A percentile compares a stretch with the other conserved stretches of the same genome.
Conservation (phyloP, 2,888 invertebrate species). For the Lacanobia wlatinum region DNA sequence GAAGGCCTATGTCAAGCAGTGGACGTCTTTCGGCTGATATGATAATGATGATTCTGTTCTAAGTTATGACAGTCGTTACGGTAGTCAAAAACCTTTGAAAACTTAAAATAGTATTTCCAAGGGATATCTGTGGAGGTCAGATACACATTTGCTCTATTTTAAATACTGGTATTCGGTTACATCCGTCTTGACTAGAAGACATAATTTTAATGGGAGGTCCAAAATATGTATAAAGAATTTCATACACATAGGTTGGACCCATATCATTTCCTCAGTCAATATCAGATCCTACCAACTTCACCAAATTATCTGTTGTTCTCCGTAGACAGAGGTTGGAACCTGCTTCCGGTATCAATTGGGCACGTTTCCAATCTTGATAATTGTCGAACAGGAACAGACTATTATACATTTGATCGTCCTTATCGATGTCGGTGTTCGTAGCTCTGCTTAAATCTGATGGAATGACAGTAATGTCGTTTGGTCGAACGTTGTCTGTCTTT, state of each 20-base stretch:
- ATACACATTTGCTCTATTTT: no score
- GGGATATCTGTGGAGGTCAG: neutral
- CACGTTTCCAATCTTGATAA: constrained; percentile 53
- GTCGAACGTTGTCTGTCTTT: neutral
- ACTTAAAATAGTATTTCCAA: neutral
- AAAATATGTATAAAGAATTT: neutral
- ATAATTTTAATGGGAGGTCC: no score
- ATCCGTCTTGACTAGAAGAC: neutral
- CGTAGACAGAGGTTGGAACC: neutral
- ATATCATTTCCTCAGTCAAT: neutral
- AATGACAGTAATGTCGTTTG: constrained; percentile 5
- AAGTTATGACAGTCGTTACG: neutral
- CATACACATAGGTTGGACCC: neutral
- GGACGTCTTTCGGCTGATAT: no score
- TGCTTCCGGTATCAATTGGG: constrained; percentile 41
- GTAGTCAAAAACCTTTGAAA: neutral
- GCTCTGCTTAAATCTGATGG: neutral
- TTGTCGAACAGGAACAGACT: constrained; percentile 27
- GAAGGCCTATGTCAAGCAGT: no score
- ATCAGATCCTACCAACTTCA: neutral
- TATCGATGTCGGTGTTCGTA: constrained; percentile 20
- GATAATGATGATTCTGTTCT: neutral
- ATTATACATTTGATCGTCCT: constrained; percentile 18
- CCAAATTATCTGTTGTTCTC: constrained; percentile 11
- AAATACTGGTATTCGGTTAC: neutral